These are phyloP conservation scores for Micrastur ruficollis DNA, from an alignment of 2,797 vertebrate species.

Conservation along the genomic window DNA sequence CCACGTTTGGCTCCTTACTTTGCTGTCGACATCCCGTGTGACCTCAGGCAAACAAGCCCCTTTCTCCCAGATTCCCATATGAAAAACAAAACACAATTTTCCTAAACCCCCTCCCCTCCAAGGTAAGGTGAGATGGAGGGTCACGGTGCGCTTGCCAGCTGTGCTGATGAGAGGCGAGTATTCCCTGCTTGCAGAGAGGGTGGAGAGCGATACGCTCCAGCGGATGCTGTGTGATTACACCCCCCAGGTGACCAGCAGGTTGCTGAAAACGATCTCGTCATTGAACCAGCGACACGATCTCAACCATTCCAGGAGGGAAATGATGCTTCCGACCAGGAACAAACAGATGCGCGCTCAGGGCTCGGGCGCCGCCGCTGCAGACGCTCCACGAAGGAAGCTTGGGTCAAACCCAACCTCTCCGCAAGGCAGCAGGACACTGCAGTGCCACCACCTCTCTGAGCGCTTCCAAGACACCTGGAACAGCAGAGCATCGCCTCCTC, in stretches of 20 bases:
- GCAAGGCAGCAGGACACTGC: accelerated
- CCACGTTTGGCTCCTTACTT: neutral
- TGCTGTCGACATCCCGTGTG: neutral
- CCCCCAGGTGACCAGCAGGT: neutral
- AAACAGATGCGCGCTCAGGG: accelerated
- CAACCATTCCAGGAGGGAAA: neutral
- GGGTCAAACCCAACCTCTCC: neutral
- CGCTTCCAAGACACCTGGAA: neutral
- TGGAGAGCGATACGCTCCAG: accelerated
- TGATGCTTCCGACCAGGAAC: accelerated
- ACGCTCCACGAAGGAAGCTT: neutral
- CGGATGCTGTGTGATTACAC: neutral
- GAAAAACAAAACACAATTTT: neutral
- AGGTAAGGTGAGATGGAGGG: neutral
- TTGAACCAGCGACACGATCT: neutral
- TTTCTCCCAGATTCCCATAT: neutral
- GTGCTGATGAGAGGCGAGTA: neutral
- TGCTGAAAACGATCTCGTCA: neutral
- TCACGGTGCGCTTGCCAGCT: neutral
- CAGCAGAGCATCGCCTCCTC: neutral
- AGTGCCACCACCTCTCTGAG: neutral
- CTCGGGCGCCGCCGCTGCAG: neutral
- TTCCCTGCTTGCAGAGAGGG: neutral
- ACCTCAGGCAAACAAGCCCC: neutral
- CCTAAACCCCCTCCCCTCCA: neutral